Evolutionary conservation across 2,888 invertebrate genomes (phyloP).

Genomic region (Hypercompe scribonia): DNA sequence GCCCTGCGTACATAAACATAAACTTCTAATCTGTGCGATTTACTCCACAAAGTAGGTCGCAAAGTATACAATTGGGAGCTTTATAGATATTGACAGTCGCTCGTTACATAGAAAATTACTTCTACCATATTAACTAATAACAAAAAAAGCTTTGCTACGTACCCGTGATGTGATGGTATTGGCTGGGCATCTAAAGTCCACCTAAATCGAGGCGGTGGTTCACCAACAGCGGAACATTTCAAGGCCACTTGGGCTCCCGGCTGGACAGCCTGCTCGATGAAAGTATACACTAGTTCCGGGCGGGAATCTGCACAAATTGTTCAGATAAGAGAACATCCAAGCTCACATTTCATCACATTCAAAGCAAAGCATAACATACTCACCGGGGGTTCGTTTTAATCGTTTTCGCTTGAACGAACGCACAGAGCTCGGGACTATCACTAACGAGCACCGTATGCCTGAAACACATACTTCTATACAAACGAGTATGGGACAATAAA

Average conservation of each 20-base stretch:
- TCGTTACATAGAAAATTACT: background rate
- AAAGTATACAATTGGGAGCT: constrained; percentile 17
- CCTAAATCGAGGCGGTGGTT: constrained; percentile 90
- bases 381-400: constrained; percentile 77
- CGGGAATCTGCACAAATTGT: constrained; percentile 88
- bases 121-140: background rate
- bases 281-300: constrained; percentile 93
- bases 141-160: constrained; percentile 34
- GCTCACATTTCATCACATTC: constrained; percentile 33
- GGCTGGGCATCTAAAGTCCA: constrained; percentile 80
- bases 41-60: constrained; percentile 18
- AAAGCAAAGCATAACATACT: constrained; percentile 59
- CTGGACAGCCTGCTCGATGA: constrained; percentile 92
- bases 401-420: constrained; percentile 75
- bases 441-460: constrained; percentile 79
- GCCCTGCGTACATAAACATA: constrained; percentile 62
- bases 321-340: constrained; percentile 35
- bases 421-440: constrained; percentile 62
- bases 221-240: constrained; percentile 94
- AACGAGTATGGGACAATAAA: constrained; percentile 37
- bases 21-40: constrained; percentile 25
- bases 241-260: constrained; percentile 92
- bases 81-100: constrained; percentile 14
- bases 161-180: constrained; percentile 82
- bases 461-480: constrained; percentile 59